Evolutionary conservation across 2,797 vertebrate species (phyloP).

Genomic region (Fringilla coelebs): DNA sequence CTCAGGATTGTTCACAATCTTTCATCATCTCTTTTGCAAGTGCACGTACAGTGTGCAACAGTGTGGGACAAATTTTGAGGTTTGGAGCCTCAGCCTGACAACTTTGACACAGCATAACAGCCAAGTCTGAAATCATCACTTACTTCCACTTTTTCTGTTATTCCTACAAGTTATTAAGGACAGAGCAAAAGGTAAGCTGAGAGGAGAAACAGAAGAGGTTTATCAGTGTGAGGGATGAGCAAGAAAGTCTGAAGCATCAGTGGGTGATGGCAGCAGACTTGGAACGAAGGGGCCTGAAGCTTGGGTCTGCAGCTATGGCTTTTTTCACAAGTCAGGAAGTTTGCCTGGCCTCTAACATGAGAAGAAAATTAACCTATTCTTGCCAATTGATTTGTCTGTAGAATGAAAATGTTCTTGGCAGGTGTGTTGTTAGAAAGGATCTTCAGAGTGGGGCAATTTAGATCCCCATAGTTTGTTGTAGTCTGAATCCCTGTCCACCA

Average conservation of each 20-base stretch:
- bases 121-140: neutral
- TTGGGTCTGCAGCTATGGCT: neutral
- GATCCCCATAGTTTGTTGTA: neutral
- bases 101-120: neutral
- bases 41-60: neutral
- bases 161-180: conserved; percentile 54
- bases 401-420: conserved; percentile 32
- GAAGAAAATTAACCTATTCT: conserved; percentile 21
- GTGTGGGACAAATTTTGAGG: neutral
- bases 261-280: neutral
- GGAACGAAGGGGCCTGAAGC: neutral
- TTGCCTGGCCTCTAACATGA: neutral
- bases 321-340: neutral
- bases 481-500: neutral
- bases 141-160: conserved; percentile 18
- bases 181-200: conserved; percentile 12
- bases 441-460: neutral
- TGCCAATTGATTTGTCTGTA: conserved; percentile 20
- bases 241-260: neutral
- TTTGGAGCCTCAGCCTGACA: conserved; percentile 10
- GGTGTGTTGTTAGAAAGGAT: neutral
- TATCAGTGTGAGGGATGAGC: neutral
- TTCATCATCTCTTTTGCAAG: neutral
- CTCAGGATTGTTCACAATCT: conserved; percentile 44
- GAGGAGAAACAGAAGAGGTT: neutral